Conservation (phyloP, 2,888 invertebrate species). For the Drosophila koepferae region DNA sequence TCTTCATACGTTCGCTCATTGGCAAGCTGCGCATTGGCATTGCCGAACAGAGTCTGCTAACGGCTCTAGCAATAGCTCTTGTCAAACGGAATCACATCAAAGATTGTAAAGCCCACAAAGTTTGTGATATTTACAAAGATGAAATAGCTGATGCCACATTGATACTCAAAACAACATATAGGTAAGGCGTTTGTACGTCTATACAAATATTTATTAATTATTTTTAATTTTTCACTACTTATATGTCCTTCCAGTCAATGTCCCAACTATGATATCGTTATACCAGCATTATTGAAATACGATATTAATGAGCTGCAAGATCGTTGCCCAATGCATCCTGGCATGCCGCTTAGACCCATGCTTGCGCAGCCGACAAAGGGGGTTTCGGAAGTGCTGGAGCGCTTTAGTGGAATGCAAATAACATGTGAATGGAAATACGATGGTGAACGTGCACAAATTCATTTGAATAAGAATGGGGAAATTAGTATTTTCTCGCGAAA, state of each 20-base stretch:
- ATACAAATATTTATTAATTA: neutral
- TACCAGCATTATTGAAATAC: slow-evolving; percentile 91
- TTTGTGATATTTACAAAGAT: slow-evolving; percentile 81
- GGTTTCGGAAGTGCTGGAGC: slow-evolving; percentile 93
- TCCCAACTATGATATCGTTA: slow-evolving; percentile 95
- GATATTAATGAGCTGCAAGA: slow-evolving; percentile 91
- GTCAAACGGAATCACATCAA: slow-evolving; percentile 84
- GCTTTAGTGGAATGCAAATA: slow-evolving; percentile 94
- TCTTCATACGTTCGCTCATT: slow-evolving; percentile 94
- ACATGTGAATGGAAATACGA: slow-evolving; percentile 99
- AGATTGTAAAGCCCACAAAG: slow-evolving; percentile 87
- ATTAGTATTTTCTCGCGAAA: slow-evolving; percentile 97
- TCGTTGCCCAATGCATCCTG: slow-evolving; percentile 94
- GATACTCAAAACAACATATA: slow-evolving; percentile 95
- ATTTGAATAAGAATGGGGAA: slow-evolving; percentile 88
- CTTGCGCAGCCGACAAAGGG: slow-evolving; percentile 98
- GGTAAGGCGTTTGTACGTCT: slow-evolving; percentile 86
- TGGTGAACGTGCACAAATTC: slow-evolving; percentile 98
- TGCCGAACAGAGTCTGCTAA: slow-evolving; percentile 97
- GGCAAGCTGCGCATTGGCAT: slow-evolving; percentile 98
- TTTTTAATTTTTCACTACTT: neutral
- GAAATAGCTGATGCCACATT: slow-evolving; percentile 91
- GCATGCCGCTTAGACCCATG: slow-evolving; percentile 99
- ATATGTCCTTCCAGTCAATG: slow-evolving; percentile 90
- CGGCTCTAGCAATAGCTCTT: slow-evolving; percentile 95